Percentiles rank a stretch among this genome's conserved stretches.
Conservation (phyloP, 2,797 vertebrate genomes). For the Neosilurus mollespiculum region DNA sequence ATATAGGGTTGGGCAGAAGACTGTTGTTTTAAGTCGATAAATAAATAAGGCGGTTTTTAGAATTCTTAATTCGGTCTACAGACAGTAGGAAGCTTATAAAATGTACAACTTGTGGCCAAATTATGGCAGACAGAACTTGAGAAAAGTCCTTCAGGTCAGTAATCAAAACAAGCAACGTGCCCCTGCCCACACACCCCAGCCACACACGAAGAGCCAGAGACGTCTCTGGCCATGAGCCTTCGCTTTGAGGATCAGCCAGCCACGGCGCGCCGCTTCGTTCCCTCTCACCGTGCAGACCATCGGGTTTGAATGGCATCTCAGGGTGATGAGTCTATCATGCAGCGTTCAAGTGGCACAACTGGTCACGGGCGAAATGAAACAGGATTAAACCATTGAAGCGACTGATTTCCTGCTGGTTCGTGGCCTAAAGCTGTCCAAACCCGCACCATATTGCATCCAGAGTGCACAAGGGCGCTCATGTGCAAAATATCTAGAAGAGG, state of each 20-base stretch:
- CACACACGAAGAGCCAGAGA: conserved; percentile 49
- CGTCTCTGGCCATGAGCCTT: conserved; percentile 16
- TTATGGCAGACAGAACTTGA: neutral
- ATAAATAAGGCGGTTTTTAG: neutral
- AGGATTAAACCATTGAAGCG: conserved; percentile 4
- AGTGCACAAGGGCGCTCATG: neutral
- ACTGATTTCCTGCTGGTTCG: neutral
- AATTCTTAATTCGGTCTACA: neutral
- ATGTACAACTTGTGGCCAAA: neutral
- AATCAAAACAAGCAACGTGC: conserved; percentile 22
- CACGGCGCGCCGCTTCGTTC: neutral
- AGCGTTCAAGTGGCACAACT: conserved; percentile 33
- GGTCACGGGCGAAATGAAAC: conserved; percentile 48
- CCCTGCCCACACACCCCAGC: conserved; percentile 31
- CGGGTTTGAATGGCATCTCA: conserved; percentile 40
- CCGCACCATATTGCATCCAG: conserved; percentile 42
- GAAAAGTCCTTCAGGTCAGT: conserved; percentile 23
- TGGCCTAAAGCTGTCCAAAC: conserved; percentile 24
- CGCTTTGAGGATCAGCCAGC: conserved; percentile 45
- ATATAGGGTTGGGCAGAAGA: too few relatives aligned
- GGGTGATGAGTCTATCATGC: conserved; percentile 44
- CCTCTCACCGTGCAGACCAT: conserved; percentile 11
- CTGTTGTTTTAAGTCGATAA: neutral
- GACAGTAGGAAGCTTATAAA: neutral
- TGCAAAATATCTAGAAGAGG: neutral